Evolutionary conservation across 2,113 vertebrate genomes (phyloP).

Genomic region (Xyliphius kryptos): DNA sequence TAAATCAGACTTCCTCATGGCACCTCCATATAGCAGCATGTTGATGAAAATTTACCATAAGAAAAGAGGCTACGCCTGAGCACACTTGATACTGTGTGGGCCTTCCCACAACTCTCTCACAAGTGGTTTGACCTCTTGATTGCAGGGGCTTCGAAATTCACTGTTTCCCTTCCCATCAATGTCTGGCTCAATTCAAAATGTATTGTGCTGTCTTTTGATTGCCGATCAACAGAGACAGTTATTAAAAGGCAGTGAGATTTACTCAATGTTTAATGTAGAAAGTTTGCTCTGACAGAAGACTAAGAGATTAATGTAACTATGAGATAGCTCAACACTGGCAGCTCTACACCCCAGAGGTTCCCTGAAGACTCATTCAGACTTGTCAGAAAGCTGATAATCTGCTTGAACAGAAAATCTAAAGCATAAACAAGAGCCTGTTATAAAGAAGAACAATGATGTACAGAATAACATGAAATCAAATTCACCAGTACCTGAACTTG

Average conservation of each 20-base stretch:
- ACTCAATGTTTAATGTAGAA: background rate
- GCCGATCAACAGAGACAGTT: conserved; percentile 37
- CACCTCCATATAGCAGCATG: conserved; percentile 53
- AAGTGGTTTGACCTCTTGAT: conserved; percentile 45
- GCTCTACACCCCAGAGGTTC: background rate
- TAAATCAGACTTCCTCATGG: conserved; percentile 67
- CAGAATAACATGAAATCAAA: background rate
- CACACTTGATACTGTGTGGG: conserved; percentile 55
- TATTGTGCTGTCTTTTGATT: conserved; percentile 53
- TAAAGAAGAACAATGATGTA: background rate
- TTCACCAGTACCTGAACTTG: background rate
- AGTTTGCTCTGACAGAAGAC: conserved; percentile 9
- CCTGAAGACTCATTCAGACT: background rate
- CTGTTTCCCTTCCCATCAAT: conserved; percentile 39
- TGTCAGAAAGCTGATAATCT: conserved; percentile 6
- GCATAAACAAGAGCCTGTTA: conserved; percentile 3
- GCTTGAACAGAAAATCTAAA: background rate
- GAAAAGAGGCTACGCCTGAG: conserved; percentile 58
- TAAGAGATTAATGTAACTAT: conserved; percentile 4
- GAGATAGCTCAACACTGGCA: background rate
- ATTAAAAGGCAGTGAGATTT: conserved; percentile 29
- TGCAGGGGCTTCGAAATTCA: conserved; percentile 15
- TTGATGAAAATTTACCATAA: conserved; percentile 61
- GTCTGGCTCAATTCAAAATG: conserved; percentile 49
- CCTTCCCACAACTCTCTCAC: conserved; percentile 32